A percentile compares a stretch with the other conserved stretches of the same genome.
phyloP scores from a whole-genome alignment of 2,888 invertebrate genomes.

The Chorisops tibialis region DNA sequence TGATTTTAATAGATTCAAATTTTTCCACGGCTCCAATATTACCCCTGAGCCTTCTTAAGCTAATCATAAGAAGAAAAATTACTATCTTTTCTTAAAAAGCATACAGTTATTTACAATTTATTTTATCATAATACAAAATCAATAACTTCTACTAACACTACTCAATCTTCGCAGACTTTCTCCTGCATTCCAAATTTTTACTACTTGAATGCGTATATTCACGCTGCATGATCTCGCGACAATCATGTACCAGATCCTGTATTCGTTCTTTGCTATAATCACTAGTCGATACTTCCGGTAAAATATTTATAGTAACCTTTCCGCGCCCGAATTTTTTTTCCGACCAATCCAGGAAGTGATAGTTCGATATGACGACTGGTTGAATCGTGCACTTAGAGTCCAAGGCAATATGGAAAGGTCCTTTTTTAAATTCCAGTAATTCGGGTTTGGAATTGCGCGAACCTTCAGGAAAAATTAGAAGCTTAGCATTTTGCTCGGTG shows the following conservation, averaged over 20 bases:
- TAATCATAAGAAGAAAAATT: too few species aligned
- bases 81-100: too few species aligned
- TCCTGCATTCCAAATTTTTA: slow-evolving; percentile 34
- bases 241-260: slow-evolving; percentile 61
- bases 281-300: slow-evolving; percentile 69
- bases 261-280: slow-evolving; percentile 63
- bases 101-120: too few species aligned
- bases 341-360: slow-evolving; percentile 68
- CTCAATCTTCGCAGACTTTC: neutral
- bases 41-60: too few species aligned
- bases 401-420: slow-evolving; percentile 91
- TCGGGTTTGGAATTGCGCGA: slow-evolving; percentile 75
- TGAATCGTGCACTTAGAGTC: slow-evolving; percentile 80
- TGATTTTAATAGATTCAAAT: too few species aligned
- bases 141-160: too few species aligned
- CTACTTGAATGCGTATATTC: slow-evolving; percentile 57
- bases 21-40: too few species aligned
- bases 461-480: slow-evolving; percentile 91
- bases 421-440: slow-evolving; percentile 89
- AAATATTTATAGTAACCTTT: slow-evolving; percentile 65
- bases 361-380: slow-evolving; percentile 84
- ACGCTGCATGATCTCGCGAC: slow-evolving; percentile 65
- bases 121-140: too few species aligned
- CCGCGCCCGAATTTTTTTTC: slow-evolving; percentile 66
- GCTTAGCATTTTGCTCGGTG: slow-evolving; percentile 64